phyloP scores from a whole-genome alignment of 2,113 vertebrate species.

The Phaethon lepturus region DNA sequence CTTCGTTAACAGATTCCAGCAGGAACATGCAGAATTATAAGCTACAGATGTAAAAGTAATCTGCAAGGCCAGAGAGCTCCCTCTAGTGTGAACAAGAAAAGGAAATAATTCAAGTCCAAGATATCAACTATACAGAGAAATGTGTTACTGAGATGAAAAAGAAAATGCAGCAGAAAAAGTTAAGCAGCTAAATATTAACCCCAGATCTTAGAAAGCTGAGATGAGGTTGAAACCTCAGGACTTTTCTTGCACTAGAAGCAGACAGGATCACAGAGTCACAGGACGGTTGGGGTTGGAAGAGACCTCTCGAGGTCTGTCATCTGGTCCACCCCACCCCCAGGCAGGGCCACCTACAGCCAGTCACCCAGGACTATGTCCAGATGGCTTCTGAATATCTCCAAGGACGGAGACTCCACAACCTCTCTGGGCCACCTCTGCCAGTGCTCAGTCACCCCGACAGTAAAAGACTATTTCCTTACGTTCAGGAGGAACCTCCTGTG shows the following conservation, averaged over 20 bases:
- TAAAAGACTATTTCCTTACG: rapidly evolving
- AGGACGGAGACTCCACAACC: not conserved
- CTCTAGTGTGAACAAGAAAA: not conserved
- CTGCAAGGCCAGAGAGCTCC: not conserved
- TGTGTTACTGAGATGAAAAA: not conserved
- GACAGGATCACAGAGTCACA: not conserved
- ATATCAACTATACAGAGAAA: not conserved
- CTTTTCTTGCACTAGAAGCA: not conserved
- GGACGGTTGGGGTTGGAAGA: not conserved
- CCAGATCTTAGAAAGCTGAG: not conserved
- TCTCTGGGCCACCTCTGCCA: not conserved
- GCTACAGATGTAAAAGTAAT: not conserved
- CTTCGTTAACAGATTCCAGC: not conserved
- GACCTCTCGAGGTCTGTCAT: not conserved
- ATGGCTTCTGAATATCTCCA: not conserved
- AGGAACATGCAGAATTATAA: not conserved
- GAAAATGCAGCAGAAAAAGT: not conserved
- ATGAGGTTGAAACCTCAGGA: not conserved
- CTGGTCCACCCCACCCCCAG: rapidly evolving
- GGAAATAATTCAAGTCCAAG: not conserved
- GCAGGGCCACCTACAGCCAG: not conserved
- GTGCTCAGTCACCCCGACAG: not conserved
- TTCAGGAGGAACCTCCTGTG: not conserved
- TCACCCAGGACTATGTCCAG: not conserved
- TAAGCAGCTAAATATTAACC: not conserved